Base-by-base conservation (phyloP, 2,113 vertebrate species). In the Pseudopipra pipra region DNA sequence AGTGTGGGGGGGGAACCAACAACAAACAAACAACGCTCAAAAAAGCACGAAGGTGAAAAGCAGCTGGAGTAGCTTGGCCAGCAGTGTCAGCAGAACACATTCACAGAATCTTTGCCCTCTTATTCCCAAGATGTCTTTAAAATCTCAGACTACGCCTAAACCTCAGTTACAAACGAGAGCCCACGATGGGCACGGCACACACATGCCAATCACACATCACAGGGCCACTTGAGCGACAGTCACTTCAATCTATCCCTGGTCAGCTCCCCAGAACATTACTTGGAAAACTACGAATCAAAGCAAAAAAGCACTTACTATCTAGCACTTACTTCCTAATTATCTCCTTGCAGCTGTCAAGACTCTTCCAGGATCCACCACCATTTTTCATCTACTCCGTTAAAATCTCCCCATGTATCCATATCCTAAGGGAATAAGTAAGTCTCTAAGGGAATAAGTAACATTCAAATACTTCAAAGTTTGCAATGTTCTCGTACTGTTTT, bases 111-210 rank as follows among this genome's bases (percentile, higher is more conserved):
- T 81, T 33, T 46, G n/a, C 41, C 41, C 11, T 33, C 58, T 56
- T 54, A 28, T 15, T 70, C 31, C 4, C 8, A 41, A 31, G 22
- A 30, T 8, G 9, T 21, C 61, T 86, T 23, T 63, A n/a, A 20
- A 61, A 75, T 52, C 67, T 63, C 81, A 43, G 47, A 43, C 24
- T 2, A 61, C 0, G 0, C 35, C 72, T 54, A 19, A 55, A 28
- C 43, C 24, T 49, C 43, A 55, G 18, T 33, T 55, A 33, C 43
- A 33, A 75, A 51, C 0, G 0, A 11, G 12, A 41, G 44, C 1
- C 24, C 3, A 2, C 1, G 4, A 18, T 3, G 39, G 19, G 28
- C 35, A 11, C 24, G 47, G 54, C 33, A 56, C 24, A 30, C 2
- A 6, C 0, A 1, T 44, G 66, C 35, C 75, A 79, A 47, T 41